Base-by-base conservation (phyloP, 2,113 vertebrate species). In the Mesoclemmys tuberculata region DNA sequence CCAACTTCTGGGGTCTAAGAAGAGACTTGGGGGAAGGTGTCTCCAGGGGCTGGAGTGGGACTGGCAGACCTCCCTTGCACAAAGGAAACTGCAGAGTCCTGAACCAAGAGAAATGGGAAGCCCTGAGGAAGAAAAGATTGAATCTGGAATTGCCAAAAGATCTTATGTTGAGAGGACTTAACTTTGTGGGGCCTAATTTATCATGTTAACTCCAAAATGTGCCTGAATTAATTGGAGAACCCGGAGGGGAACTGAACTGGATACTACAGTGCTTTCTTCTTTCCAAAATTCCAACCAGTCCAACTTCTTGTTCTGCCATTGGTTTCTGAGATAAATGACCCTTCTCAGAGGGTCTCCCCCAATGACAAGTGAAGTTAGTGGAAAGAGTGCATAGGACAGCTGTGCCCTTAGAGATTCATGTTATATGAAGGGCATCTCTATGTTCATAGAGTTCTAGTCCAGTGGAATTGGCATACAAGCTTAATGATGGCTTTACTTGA, bases 161-260 rank as follows among this genome's bases (percentile, higher is more conserved):
- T 87, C 51, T 44, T 77, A 44, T 55, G 8, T 87, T 85, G 56
- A 48, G 82, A 90, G 87, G 86, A 80, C 68, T 41, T 81, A 89
- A 44, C 1, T 0, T 90, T 1, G 1, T 90, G 88, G 5, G 55
- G 4, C 51, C 22, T 91, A 9, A 85, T 94, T 93, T 94, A 85
- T 95, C 91, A 82, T 61, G 68, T 22, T 83, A 51, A 77, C 18
- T 87, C 2, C 51, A 82, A 41, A 81, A 29, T 61, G 44, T 21
- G 68, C 41, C 51, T 96, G 84, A 95, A 92, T 95, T 92, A 22
- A 91, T 83, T 93, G 91, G 96, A 83, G 68, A 84, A 10, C 14
- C 81, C 3, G 77, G 77, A 64, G 89, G 91, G 84, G 93, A 95
- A 52, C 93, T 80, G 88, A 31, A 58, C 9, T 38, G 80, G 2